phyloP scores from a whole-genome alignment of 2,113 vertebrate species.

The Xyrauchen texanus region DNA sequence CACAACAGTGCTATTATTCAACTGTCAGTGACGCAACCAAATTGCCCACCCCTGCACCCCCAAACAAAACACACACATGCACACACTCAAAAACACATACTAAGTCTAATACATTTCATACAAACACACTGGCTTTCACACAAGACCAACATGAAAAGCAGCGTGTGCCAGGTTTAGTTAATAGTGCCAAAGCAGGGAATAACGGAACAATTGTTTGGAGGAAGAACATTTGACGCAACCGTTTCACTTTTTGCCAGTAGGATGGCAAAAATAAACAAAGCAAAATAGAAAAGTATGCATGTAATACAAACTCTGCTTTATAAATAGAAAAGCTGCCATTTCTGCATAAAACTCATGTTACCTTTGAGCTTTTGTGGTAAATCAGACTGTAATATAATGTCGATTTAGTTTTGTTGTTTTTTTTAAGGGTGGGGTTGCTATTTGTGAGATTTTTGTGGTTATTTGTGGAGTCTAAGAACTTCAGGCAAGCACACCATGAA shows the following conservation, averaged over 20 bases:
- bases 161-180: constrained; percentile 27
- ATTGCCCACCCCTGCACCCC: too few relatives aligned
- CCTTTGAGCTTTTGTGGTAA: constrained; percentile 1
- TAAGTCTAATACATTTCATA: constrained; percentile 2
- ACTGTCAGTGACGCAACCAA: constrained; percentile 57
- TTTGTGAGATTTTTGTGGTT: too few relatives aligned
- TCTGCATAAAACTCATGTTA: not conserved
- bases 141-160: constrained; percentile 37
- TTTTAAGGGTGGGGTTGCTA: constrained; percentile 18
- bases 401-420: constrained; percentile 3
- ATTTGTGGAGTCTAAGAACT: constrained; percentile 16
- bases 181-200: constrained; percentile 21
- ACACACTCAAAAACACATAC: constrained; percentile 1
- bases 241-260: not conserved
- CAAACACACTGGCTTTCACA: constrained; percentile 4
- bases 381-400: constrained; percentile 18
- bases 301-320: not conserved
- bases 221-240: constrained; percentile 26
- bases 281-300: not conserved
- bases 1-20: constrained; percentile 74
- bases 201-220: constrained; percentile 39
- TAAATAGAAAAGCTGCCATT: constrained; percentile 7
- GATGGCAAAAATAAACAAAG: not conserved
- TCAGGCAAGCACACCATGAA: constrained; percentile 4
- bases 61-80: constrained; percentile 25